Evolutionary conservation across 2,888 invertebrate genomes (phyloP), one percentile per base, ranked within the genome.

Genomic region (Caenorhabditis imperialis): DNA sequence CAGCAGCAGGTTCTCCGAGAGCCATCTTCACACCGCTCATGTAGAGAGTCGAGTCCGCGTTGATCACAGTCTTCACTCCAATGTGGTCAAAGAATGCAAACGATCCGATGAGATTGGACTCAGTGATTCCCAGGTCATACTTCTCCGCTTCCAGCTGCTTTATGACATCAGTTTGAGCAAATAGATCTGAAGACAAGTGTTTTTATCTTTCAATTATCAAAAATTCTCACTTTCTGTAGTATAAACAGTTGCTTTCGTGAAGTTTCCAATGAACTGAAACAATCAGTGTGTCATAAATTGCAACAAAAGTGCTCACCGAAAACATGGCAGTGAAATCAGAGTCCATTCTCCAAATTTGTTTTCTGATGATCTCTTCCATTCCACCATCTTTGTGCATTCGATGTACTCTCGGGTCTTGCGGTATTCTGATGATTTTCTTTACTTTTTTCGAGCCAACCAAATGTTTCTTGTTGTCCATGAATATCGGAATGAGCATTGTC

Each of bases 391-490:
- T 30, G 25, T 69, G 58, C 47, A 69, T 60, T 25, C 38, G 20
- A 10, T n/a, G 4, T 18, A 37, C 33, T 35, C 69, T 42, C 3
- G 53, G 54, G 18, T 72, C 72, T 37, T 63, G 72, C 18, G 47
- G 63, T 0, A 72, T 33, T 63, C 58, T 16, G 1, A 63, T 42
- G 14, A 72, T 45, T 25, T 63, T 72, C 16, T 45, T 53, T 7
- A 72, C 63, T 60, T 72, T 72, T 37, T 72, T 72, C 16, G 72
- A 63, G 0, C 72, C 72, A 20, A 72, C 63, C 14, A 65, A 35
- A 23, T 65, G 44, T 16, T 63, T 63, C 22, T 72, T 72, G 14
- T 35, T 38, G 1, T 58, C 20, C 38, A 72, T 38, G 4, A 35
- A 53, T 5, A 58, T 22, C 16, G 72, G 72, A 25, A 72, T 72